Conservation (phyloP, 2,113 vertebrate genomes). For the Seriola dumerili region DNA sequence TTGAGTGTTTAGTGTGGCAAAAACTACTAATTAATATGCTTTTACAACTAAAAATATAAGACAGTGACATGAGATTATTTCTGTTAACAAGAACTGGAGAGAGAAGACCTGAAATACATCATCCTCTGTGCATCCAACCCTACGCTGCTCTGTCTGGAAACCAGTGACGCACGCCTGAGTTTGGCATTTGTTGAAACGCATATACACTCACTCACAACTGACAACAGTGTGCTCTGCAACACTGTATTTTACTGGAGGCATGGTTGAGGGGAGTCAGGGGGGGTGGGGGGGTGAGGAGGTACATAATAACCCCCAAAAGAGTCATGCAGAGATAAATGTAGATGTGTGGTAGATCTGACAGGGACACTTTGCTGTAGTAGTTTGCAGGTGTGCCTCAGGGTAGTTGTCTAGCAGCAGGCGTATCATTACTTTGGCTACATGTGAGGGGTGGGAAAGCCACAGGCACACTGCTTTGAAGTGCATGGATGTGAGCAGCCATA, state of each 20-base stretch:
- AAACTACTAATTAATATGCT: background rate
- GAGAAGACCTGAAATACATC: background rate
- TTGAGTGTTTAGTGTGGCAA: background rate
- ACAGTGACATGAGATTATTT: background rate
- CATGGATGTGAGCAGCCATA: slow-evolving; percentile 35
- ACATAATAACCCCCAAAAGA: slow-evolving; percentile 54
- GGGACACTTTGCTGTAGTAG: slow-evolving; percentile 27
- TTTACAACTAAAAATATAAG: slow-evolving; percentile 4
- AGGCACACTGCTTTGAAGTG: slow-evolving; percentile 58
- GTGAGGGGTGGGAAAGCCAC: slow-evolving; percentile 38
- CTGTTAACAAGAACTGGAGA: background rate
- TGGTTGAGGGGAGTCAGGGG: background rate
- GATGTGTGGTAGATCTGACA: slow-evolving; percentile 51
- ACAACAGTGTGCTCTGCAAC: slow-evolving; percentile 36
- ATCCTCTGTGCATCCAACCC: background rate
- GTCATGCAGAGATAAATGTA: slow-evolving; percentile 58
- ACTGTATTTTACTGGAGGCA: slow-evolving; percentile 53
- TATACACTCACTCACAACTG: slow-evolving; percentile 34
- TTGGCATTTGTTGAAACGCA: slow-evolving; percentile 22
- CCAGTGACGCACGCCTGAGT: background rate
- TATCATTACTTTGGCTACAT: slow-evolving; percentile 59
- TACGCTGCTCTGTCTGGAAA: slow-evolving; percentile 15
- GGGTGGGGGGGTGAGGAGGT: background rate
- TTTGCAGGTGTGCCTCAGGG: slow-evolving; percentile 57
- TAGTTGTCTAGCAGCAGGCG: slow-evolving; percentile 27